These are phyloP conservation scores for Pollenia amentaria DNA, from an alignment of 2,888 invertebrate genomes.

Conservation along the genomic window DNA sequence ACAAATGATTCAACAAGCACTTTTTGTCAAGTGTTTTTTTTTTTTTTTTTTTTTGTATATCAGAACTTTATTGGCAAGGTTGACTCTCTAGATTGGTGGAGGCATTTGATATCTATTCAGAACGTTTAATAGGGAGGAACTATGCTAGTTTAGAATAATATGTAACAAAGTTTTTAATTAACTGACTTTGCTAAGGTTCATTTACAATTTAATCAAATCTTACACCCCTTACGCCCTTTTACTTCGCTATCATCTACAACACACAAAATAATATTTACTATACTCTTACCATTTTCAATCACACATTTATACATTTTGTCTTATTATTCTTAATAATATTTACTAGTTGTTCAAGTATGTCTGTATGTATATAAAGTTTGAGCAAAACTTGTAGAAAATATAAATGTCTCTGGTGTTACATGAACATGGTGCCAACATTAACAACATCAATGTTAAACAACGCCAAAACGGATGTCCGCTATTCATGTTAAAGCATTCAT, in stretches of 20 bases:
- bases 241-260: no score
- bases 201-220: no score
- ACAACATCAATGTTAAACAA: conserved; percentile 71
- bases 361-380: background rate
- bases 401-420: conserved; percentile 47
- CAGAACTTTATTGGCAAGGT: background rate
- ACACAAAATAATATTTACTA: no score
- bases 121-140: no score
- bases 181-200: no score
- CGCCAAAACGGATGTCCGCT: conserved; percentile 76
- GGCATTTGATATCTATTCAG: no score
- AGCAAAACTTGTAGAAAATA: conserved; percentile 8
- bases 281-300: background rate
- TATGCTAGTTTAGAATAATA: no score
- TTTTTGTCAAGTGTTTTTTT: background rate
- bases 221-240: no score
- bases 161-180: no score
- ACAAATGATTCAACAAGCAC: background rate
- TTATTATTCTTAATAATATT: background rate
- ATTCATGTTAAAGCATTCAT: conserved; percentile 77
- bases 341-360: conserved; percentile 2
- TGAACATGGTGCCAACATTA: conserved; percentile 69
- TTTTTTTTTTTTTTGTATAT: background rate
- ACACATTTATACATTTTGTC: background rate
- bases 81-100: background rate